Percentiles rank a stretch among this genome's conserved stretches.
Conservation (phyloP, 2,113 vertebrate genomes). For the Seriola dumerili region DNA sequence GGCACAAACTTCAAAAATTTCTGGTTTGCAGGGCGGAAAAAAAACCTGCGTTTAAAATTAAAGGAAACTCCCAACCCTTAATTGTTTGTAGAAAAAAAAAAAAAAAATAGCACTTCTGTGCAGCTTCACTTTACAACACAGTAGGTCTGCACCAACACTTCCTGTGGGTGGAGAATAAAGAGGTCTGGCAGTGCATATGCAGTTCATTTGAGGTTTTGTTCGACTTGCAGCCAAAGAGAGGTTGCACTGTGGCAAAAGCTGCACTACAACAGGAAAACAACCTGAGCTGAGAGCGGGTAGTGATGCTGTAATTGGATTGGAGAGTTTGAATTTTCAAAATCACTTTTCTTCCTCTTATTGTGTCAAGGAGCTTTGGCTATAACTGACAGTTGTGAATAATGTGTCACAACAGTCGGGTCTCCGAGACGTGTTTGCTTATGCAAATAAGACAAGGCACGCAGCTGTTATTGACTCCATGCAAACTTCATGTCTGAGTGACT, state of each 20-base stretch:
- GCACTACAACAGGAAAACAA: slow-evolving; percentile 45
- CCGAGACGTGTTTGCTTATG: neutral
- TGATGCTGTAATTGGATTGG: slow-evolving; percentile 43
- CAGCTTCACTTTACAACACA: slow-evolving; percentile 1
- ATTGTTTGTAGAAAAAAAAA: neutral
- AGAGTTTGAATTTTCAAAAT: slow-evolving; percentile 62
- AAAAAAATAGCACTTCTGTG: neutral
- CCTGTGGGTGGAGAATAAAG: slow-evolving; percentile 51
- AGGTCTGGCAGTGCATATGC: slow-evolving; percentile 39
- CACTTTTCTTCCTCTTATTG: slow-evolving; percentile 4
- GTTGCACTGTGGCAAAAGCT: slow-evolving; percentile 22
- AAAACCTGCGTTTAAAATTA: neutral
- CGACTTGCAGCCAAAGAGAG: slow-evolving; percentile 30
- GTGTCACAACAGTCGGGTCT: neutral
- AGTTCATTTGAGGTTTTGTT: slow-evolving; percentile 66
- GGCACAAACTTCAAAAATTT: neutral
- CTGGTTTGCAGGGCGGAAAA: neutral
- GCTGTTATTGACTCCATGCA: neutral
- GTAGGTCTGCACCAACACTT: slow-evolving; percentile 3
- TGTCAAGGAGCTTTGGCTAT: neutral
- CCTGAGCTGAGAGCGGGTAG: neutral
- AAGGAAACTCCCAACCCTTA: neutral
- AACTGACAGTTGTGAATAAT: slow-evolving; percentile 7
- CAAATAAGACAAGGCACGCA: neutral
- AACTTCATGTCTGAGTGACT: neutral